These are phyloP conservation scores for Phodopus roborovskii DNA, from an alignment of 2,113 vertebrate species.

Conservation along the genomic window DNA sequence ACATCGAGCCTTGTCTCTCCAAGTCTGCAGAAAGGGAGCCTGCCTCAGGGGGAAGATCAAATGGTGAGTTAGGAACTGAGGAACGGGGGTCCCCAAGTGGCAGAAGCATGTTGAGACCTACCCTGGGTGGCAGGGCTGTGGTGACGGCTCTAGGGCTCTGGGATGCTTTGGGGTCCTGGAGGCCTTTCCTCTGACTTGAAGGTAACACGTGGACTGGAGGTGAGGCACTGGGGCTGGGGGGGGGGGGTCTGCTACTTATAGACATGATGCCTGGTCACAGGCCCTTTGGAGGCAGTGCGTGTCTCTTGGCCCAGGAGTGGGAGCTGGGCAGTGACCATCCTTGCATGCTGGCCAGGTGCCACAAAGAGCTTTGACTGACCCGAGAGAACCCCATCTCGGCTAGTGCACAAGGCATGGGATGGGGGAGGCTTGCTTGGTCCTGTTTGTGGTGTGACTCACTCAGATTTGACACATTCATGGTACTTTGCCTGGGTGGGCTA, in stretches of 20 bases:
- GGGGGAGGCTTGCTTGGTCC: neutral
- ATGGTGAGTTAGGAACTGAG: slow-evolving; percentile 51
- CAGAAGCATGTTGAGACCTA: neutral
- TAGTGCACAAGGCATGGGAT: neutral
- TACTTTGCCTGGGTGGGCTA: neutral
- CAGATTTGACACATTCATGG: neutral
- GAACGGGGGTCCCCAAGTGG: neutral
- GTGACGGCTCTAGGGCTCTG: neutral
- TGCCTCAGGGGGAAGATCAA: neutral
- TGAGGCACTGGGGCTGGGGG: neutral
- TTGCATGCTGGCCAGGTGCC: neutral
- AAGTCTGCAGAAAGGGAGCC: neutral
- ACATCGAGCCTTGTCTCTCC: neutral
- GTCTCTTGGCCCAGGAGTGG: neutral
- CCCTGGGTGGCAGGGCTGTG: neutral
- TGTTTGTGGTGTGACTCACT: neutral
- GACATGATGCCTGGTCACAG: neutral
- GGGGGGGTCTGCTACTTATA: neutral
- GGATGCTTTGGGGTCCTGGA: neutral
- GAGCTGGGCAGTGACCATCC: too few relatives aligned
- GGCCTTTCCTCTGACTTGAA: neutral
- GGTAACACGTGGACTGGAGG: neutral
- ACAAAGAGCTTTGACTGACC: neutral
- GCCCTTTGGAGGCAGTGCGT: too few relatives aligned
- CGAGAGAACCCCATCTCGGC: accelerated